These are phyloP conservation scores for Ficedula albicollis DNA, from an alignment of 2,797 vertebrate species.

Conservation along the genomic window DNA sequence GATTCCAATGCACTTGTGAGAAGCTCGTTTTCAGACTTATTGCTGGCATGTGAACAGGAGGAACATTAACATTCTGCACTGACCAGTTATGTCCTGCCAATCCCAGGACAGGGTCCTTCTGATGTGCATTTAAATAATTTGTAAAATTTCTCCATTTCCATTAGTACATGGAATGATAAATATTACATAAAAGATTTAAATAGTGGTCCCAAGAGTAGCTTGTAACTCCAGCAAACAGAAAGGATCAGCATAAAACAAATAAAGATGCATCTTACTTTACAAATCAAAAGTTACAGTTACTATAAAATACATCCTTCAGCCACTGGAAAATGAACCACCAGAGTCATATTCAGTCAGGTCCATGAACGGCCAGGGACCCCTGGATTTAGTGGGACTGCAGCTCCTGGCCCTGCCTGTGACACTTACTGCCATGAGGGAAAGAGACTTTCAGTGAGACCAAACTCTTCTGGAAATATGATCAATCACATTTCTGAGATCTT, in stretches of 20 bases:
- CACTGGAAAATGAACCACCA: not conserved
- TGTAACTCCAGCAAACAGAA: not conserved
- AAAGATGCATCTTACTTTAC: not conserved
- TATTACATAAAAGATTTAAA: not conserved
- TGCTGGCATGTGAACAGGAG: not conserved
- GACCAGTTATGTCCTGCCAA: not conserved
- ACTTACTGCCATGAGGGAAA: not conserved
- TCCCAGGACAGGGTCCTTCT: not conserved
- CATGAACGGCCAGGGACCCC: not conserved
- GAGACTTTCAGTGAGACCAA: not conserved
- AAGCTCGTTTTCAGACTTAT: not conserved
- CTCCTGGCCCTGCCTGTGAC: not conserved
- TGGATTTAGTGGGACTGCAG: not conserved
- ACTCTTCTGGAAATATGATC: not conserved
- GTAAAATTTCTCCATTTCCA: not conserved
- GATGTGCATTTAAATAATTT: not conserved
- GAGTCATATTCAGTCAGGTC: not conserved
- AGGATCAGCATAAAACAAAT: not conserved
- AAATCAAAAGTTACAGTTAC: not conserved
- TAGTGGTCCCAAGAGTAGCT: not conserved
- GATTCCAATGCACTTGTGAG: not conserved
- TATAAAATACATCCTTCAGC: not conserved
- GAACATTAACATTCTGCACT: not conserved
- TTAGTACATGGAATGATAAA: slow-evolving; percentile 14
- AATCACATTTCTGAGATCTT: not conserved